These are phyloP conservation scores for Thecophora atra DNA, from an alignment of 2,888 invertebrate species.

Conservation along the genomic window DNA sequence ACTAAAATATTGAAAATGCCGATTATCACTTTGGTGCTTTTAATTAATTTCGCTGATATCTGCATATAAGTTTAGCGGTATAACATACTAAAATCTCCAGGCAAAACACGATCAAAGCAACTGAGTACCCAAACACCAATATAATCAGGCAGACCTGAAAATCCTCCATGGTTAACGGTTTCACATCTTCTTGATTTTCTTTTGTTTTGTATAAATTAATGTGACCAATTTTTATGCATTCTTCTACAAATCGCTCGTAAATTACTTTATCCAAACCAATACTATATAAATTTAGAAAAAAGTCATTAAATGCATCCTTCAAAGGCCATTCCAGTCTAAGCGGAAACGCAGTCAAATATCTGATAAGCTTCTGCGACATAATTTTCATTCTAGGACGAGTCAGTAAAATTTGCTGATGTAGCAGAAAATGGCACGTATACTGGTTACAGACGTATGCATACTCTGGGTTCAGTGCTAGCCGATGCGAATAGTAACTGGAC, in stretches of 20 bases:
- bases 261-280: conserved; percentile 35
- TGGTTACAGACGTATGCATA: conserved; percentile 39
- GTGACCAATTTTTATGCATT: not conserved
- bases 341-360: conserved; percentile 37
- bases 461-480: conserved; percentile 38
- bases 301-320: conserved; percentile 38
- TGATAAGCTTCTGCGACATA: conserved; percentile 38
- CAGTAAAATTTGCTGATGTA: conserved; percentile 49
- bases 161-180: conserved; percentile 35
- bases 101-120: not conserved
- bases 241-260: conserved; percentile 29
- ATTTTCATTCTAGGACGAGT: conserved; percentile 40
- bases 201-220: conserved; percentile 31
- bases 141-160: conserved; percentile 35
- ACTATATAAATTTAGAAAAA: conserved; percentile 25
- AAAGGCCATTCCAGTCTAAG: conserved; percentile 42
- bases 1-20: too few relatives aligned
- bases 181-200: conserved; percentile 21
- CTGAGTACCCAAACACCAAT: conserved; percentile 10
- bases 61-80: not conserved
- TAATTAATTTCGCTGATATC: too few relatives aligned
- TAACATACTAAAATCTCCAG: conserved; percentile 12
- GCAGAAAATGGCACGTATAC: conserved; percentile 44
- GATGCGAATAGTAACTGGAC: conserved; percentile 18
- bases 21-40: too few relatives aligned